These are phyloP conservation scores for Boleophthalmus pectinirostris DNA, from an alignment of 2,113 vertebrate genomes.

Conservation along the genomic window DNA sequence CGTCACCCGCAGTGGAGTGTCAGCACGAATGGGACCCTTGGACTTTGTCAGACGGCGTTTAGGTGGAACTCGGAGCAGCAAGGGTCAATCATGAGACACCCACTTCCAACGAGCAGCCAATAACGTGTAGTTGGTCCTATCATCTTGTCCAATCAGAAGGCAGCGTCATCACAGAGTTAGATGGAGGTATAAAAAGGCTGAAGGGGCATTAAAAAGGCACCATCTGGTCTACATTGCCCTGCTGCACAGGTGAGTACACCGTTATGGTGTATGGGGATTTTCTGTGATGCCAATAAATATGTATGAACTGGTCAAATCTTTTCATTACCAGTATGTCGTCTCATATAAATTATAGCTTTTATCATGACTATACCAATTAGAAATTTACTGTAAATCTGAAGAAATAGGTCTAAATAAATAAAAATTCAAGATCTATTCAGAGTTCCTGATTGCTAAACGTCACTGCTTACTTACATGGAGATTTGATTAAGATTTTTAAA, in stretches of 20 bases:
- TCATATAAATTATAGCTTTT: background rate
- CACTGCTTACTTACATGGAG: too few species aligned
- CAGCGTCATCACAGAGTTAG: background rate
- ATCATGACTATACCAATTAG: background rate
- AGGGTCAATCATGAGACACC: conserved; percentile 48
- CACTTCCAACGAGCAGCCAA: conserved; percentile 21
- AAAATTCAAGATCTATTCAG: too few species aligned
- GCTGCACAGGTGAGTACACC: conserved; percentile 60
- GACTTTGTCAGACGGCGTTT: conserved; percentile 62
- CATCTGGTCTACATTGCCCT: conserved; percentile 56
- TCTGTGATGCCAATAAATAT: too few species aligned
- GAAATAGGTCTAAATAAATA: background rate
- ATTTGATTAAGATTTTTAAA: too few species aligned
- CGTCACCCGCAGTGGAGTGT: conserved; percentile 25
- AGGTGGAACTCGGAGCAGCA: conserved; percentile 56
- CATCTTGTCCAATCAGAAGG: conserved; percentile 45
- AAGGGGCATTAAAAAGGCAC: conserved; percentile 16
- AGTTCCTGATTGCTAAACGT: too few species aligned
- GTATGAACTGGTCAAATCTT: background rate
- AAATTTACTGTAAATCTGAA: background rate
- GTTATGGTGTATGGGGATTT: background rate
- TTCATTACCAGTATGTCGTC: background rate
- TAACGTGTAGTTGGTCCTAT: background rate
- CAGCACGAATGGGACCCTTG: conserved; percentile 42
- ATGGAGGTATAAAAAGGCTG: conserved; percentile 52